Percentiles rank a stretch among this genome's conserved stretches.
Evolutionary conservation across 2,888 invertebrate genomes (phyloP).

Genomic region (Allacma fusca): DNA sequence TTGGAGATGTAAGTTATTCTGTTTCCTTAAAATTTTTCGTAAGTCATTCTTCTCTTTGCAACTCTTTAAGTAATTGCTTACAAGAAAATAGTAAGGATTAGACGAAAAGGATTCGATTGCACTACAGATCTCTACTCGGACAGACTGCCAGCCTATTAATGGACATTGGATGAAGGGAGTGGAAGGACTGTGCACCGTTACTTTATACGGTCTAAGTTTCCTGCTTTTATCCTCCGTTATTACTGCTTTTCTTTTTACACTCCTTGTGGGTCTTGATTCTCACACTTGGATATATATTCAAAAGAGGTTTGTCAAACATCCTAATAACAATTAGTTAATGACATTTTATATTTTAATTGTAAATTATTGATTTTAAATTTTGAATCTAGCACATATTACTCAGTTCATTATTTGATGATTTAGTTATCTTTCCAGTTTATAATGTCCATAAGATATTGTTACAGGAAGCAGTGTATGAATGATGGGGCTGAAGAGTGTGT

Average conservation of each 20-base stretch:
- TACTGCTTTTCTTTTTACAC: conserved; percentile 87
- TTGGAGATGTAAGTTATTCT: conserved; percentile 29
- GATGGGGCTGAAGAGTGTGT: conserved; percentile 77
- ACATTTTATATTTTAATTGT: too few species aligned
- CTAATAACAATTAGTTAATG: too few species aligned
- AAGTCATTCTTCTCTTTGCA: background rate
- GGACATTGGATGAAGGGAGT: conserved; percentile 57
- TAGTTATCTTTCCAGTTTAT: background rate
- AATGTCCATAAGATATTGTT: background rate
- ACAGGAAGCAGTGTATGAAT: conserved; percentile 42
- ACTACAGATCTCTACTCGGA: conserved; percentile 53
- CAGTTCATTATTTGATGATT: too few species aligned
- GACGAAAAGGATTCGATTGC: background rate
- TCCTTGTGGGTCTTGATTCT: conserved; percentile 92
- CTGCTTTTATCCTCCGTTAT: conserved; percentile 86
- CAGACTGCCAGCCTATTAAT: conserved; percentile 58
- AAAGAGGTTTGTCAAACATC: conserved; percentile 77
- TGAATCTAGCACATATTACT: too few species aligned
- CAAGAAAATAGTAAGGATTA: background rate
- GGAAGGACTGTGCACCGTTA: conserved; percentile 58
- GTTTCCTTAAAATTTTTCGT: conserved; percentile 4
- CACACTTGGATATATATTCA: conserved; percentile 97
- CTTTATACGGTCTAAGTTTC: conserved; percentile 74
- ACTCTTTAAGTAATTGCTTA: background rate
- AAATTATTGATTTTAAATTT: background rate